Evolutionary conservation across 2,113 vertebrate species (phyloP), one percentile per base, ranked within the genome.

Genomic region (Turnix velox): DNA sequence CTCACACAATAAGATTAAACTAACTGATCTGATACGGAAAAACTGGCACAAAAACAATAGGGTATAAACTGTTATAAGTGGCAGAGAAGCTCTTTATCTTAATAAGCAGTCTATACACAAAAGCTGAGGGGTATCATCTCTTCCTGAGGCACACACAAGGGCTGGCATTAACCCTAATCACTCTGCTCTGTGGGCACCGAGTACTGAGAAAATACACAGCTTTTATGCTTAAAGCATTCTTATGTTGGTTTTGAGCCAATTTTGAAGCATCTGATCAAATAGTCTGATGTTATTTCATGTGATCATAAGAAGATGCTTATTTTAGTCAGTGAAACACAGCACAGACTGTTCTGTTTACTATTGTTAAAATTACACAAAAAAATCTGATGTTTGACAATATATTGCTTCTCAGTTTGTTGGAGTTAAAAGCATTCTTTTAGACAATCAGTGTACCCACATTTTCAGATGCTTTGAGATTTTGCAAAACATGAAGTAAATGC

Each of bases 1-100:
- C 57, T 95, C 65, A 79, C 58, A 88, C 94, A 75, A 37, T 40
- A 31, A 85, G 76, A 92, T 96, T 95, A 90, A 39, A 86, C 30
- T 76, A 95, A 97, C 88, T 95, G 69, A 92, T 92, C 76, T 95
- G 76, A 93, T 96, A 90, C 83, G 71, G 49, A 18, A 68, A 93
- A 96, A 94, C 55, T 73, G 43, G 59, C 93, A 93, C 52, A 78
- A 86, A 88, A 48, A 28, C 73, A 87, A 67, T 18, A 66, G 37
- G 42, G 52, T 35, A 84, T 90, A 75, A 92, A 81, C 87, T 84
- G 48, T 54, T 8, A 3, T 51, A 86, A 93, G 65, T 74, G 73
- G 73, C 88, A 90, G 79, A 91, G 84, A 92, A 94, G 71, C 78
- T 93, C 67, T 93, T 95, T 90, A 95, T 96, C 81, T 71, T 69